Base-by-base conservation (phyloP, 35 echinoderm and acorn worm genomes). In the Strongylocentrotus purpuratus region DNA sequence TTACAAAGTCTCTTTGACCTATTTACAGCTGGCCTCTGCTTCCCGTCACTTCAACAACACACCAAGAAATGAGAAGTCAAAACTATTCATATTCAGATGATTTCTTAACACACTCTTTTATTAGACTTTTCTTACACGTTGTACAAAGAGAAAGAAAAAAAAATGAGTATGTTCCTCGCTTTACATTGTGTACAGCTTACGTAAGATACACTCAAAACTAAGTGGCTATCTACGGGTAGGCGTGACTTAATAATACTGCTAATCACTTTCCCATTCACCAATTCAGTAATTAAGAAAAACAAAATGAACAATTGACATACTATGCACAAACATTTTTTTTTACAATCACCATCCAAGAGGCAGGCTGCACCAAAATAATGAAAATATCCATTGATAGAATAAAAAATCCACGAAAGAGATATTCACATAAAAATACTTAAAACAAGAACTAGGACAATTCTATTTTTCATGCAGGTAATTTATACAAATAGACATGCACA, bases 61-160 rank as follows among this genome's bases (percentile, higher is more conserved):
- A 25, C 20, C 65, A 78, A 78, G 18, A 70, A 78, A 78, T 78
- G 18, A 78, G 20, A 22, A 28, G 28, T n/a, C 2, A n/a, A 22
- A 15, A 22, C 65, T 22, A 78, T 15, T 5, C 20, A 78, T 78
- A n/a, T 78, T 78, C 65, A 78, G 65, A 78, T 78, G 65, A 78
- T 78, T 78, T 85, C 32, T 32, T 85, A 45, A 94, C 61, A 94
- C 78, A 94, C 78, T 45, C 78, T 85, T 86, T 93, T 50, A 55
- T 93, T 55, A 55, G 15, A 93, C 91, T 58, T 93, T 93, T 93
- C 91, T 93, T 93, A 93, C 91, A 93, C 15, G 90, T 93, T 93
- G 91, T 93, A 93, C 91, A 93, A 93, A 93, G 91, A 93, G 91
- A 93, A 58, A 93, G 91, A 93, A 58, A 93, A 93, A 92, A 93